Evolutionary conservation across 2,113 vertebrate species (phyloP).

Genomic region (Ptilorrhoa leucosticta): DNA sequence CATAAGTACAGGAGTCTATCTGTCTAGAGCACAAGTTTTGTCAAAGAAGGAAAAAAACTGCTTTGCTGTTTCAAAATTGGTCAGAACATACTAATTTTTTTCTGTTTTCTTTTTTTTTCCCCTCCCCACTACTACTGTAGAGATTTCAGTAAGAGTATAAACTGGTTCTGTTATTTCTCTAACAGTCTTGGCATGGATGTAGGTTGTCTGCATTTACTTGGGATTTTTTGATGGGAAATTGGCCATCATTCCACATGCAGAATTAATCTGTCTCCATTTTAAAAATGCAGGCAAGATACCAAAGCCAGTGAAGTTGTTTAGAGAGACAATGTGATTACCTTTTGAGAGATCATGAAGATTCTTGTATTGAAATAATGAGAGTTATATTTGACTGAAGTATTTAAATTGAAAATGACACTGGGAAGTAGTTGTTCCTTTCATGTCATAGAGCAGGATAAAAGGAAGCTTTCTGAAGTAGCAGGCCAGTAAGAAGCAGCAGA

Average conservation of each 20-base stretch:
- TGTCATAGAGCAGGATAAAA: neutral
- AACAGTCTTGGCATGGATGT: neutral
- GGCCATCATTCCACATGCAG: neutral
- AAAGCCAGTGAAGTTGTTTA: neutral
- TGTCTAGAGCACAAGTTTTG: neutral
- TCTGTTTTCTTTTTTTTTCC: accelerated
- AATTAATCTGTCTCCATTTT: neutral
- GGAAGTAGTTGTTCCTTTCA: neutral
- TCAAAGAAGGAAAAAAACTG: neutral
- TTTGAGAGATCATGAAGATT: neutral
- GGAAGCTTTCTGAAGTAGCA: neutral
- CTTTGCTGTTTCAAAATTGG: neutral
- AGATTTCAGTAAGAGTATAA: neutral
- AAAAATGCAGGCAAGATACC: neutral
- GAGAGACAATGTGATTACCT: accelerated
- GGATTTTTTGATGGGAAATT: neutral
- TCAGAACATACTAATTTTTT: neutral
- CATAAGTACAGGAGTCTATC: neutral
- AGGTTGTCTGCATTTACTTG: neutral
- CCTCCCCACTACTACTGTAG: accelerated
- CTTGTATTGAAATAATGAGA: neutral
- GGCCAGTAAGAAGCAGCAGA: neutral
- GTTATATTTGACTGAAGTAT: neutral
- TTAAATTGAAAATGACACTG: neutral
- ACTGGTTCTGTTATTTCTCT: neutral